Percentiles rank a stretch among this genome's conserved stretches.
Conservation (phyloP, 2,113 vertebrate species). For the Fulmarus glacialis region DNA sequence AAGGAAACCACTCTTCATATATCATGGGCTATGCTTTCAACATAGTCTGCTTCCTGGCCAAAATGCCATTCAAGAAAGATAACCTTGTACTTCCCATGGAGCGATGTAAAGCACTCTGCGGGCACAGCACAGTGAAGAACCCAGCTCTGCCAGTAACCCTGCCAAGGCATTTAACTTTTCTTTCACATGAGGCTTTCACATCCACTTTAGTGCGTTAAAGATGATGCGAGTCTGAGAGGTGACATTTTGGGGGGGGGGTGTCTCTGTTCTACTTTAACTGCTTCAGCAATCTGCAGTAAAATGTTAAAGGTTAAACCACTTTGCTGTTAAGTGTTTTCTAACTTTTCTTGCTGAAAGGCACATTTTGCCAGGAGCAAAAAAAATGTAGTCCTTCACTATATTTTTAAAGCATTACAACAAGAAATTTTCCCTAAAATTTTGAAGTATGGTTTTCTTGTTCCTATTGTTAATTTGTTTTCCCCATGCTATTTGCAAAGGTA, state of each 20-base stretch:
- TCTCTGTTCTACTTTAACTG: background rate
- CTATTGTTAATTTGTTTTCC: background rate
- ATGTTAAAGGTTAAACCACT: background rate
- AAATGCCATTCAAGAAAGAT: background rate
- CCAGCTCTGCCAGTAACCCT: background rate
- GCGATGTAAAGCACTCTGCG: background rate
- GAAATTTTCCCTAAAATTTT: background rate
- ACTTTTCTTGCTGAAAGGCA: background rate
- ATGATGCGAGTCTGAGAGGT: background rate
- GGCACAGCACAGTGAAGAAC: background rate
- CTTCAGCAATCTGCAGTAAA: background rate
- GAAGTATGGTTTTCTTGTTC: background rate
- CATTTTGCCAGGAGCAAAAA: background rate
- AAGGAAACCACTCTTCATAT: background rate
- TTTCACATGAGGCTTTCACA: background rate
- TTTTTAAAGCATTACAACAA: background rate
- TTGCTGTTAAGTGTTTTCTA: background rate
- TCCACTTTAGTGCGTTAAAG: background rate
- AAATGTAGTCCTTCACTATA: background rate
- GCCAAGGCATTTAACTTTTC: background rate
- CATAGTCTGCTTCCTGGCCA: background rate
- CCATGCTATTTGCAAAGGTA: background rate
- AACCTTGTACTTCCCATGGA: background rate
- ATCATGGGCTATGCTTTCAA: background rate
- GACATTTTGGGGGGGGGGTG: background rate